These are phyloP conservation scores for Trissolcus basalis DNA, from an alignment of 1,140 invertebrate genomes.

Conservation along the genomic window DNA sequence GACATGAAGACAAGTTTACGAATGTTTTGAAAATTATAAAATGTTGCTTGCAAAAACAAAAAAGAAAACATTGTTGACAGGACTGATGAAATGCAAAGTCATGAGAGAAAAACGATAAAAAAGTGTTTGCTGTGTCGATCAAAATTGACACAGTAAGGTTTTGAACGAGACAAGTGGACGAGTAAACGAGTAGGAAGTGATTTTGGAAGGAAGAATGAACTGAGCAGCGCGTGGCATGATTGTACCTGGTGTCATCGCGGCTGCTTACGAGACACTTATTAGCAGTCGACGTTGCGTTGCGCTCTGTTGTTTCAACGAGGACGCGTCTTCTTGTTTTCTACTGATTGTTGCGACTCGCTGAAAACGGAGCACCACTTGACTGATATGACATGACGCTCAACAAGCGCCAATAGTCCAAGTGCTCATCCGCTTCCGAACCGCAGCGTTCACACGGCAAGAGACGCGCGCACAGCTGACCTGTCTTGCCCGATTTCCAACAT, in stretches of 20 bases:
- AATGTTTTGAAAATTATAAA: too few species aligned
- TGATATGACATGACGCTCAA: constrained; percentile 28
- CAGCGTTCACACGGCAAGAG: constrained; percentile 18
- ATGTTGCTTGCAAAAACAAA: too few species aligned
- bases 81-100: too few species aligned
- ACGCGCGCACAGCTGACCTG: constrained; percentile 11
- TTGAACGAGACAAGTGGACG: not conserved
- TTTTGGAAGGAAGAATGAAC: not conserved
- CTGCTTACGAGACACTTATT: constrained; percentile 17
- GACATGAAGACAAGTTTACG: too few species aligned
- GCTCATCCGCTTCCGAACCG: constrained; percentile 15
- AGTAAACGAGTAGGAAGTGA: not conserved
- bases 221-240: not conserved
- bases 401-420: constrained; percentile 3
- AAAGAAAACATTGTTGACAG: too few species aligned
- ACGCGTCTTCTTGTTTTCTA: constrained; percentile 2
- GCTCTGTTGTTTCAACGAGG: not conserved
- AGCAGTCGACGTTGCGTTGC: constrained; percentile 2
- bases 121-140: too few species aligned
- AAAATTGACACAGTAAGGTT: too few species aligned
- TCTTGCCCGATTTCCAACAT: constrained; percentile 10
- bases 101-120: too few species aligned
- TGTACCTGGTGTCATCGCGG: constrained; percentile 41
- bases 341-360: constrained; percentile 10
- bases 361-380: constrained; percentile 11